Base-by-base conservation (phyloP, 2,888 invertebrate genomes). In the Masnerella sp. region DNA sequence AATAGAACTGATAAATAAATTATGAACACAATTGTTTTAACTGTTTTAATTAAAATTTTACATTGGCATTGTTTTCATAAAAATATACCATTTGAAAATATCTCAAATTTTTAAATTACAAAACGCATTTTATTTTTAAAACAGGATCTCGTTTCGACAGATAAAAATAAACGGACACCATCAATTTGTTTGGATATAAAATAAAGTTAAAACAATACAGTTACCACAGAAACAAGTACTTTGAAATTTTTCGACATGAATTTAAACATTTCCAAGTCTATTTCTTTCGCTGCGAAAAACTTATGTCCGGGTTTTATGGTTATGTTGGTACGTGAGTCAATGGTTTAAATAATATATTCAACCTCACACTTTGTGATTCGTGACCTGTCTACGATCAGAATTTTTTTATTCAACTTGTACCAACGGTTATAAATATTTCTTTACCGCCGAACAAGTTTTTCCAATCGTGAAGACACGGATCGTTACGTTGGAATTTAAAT, bases 321-420 rank as follows among this genome's bases (percentile, higher is more conserved):
- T 59, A 59, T 45, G 52, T 15, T 17, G 52, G 59, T 68, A 68
- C 68, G 59, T 68, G 68, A 68, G 68, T 59, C 68, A 68, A 68
- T 68, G 38, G 30, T 45, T 15, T 68, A 68, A 68, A 68, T 59
- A 68, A 68, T 68, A 45, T 59, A 68, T 68, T 59, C 59, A 68
- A 52, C 59, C 36, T 68, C 34, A 30, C 52, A 68, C 52, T 45
- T 51, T 52, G 52, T 59, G 15, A 59, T 68, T 52, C 59, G 43
- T 68, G 59, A 52, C 52, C 52, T 30, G 58, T 67, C 51, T 58
- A 14, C 56, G 15, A 51, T 28, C 11, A 28, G 36, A 56, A 20
- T 40, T 58, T 51, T 38, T 68, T 52, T n/a, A n/a, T 67, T 42
- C 43, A 42, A 20, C 25, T 49, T 49, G 9, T 7, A 49, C 14